These are phyloP conservation scores for Xenops minutus DNA, from an alignment of 2,797 vertebrate genomes.

Conservation along the genomic window DNA sequence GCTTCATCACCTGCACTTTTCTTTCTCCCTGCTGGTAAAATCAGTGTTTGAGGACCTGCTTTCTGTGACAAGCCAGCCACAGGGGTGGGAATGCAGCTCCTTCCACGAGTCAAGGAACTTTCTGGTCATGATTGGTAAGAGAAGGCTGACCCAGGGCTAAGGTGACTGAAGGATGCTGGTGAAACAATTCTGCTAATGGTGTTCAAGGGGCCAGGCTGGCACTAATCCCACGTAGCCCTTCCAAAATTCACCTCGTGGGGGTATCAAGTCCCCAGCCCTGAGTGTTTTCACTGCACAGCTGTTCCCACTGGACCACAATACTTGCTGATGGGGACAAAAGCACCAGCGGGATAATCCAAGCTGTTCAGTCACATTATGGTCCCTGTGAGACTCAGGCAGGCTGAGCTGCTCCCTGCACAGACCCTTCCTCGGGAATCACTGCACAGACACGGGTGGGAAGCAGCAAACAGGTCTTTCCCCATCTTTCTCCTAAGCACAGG, in stretches of 20 bases:
- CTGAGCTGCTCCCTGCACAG: neutral
- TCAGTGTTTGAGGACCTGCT: rapidly evolving
- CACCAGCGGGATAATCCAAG: neutral
- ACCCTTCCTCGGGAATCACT: neutral
- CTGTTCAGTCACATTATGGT: neutral
- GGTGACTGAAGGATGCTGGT: rapidly evolving
- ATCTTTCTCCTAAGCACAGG: neutral
- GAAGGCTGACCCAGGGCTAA: rapidly evolving
- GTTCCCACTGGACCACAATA: neutral
- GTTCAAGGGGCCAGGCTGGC: neutral
- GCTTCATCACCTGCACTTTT: neutral
- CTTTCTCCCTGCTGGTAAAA: neutral
- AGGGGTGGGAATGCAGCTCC: neutral
- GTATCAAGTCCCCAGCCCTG: neutral
- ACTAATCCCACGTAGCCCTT: neutral
- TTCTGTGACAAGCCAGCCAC: neutral
- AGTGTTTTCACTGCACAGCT: neutral
- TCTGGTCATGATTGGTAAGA: neutral
- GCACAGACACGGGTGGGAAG: neutral
- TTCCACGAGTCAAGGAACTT: neutral
- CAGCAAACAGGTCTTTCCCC: neutral
- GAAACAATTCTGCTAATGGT: neutral
- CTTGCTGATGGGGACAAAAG: neutral
- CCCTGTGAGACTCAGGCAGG: neutral
- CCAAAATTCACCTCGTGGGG: rapidly evolving